Conservation (phyloP, 35 echinoderm and acorn worm genomes). For the Hemicentrotus pulcherrimus region DNA sequence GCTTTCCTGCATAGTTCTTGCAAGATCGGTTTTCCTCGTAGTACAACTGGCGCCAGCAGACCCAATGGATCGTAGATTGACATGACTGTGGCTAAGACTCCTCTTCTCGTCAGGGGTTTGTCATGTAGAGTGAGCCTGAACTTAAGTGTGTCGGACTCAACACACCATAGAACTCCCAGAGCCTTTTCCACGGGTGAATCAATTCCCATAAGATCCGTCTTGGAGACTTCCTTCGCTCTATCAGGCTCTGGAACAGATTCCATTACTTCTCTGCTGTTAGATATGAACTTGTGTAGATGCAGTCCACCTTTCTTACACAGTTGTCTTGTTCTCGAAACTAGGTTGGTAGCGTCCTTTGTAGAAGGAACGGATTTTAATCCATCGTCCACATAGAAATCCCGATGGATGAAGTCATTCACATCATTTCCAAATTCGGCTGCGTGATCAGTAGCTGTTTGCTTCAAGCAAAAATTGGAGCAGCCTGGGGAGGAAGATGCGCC, state of each 20-base stretch:
- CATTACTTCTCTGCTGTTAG: conserved; percentile 56
- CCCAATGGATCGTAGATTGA: conserved; percentile 59
- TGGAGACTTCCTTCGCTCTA: not conserved
- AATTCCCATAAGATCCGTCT: conserved; percentile 54
- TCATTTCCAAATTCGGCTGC: conserved; percentile 55
- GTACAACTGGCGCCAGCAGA: no score
- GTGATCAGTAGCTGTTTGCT: conserved; percentile 49
- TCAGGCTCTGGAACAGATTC: conserved; percentile 54
- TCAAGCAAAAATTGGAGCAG: conserved; percentile 60
- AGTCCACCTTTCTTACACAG: conserved; percentile 59
- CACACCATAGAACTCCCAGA: conserved; percentile 63
- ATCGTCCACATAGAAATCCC: conserved; percentile 52
- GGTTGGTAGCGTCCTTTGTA: conserved; percentile 59
- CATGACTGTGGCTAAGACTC: conserved; percentile 50
- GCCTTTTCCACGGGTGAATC: conserved; percentile 56
- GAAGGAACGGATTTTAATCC: not conserved
- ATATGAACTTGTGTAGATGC: conserved; percentile 66
- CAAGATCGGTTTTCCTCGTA: conserved; percentile 35
- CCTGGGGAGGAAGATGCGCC: conserved; percentile 62
- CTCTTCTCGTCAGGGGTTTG: conserved; percentile 55
- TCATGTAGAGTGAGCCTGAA: conserved; percentile 41
- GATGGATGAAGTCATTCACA: conserved; percentile 42
- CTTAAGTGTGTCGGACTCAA: conserved; percentile 47
- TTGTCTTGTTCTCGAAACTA: conserved; percentile 10
- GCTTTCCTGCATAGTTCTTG: conserved; percentile 45